phyloP scores from a whole-genome alignment of 2,797 vertebrate species.

The Decapterus maruadsi region DNA sequence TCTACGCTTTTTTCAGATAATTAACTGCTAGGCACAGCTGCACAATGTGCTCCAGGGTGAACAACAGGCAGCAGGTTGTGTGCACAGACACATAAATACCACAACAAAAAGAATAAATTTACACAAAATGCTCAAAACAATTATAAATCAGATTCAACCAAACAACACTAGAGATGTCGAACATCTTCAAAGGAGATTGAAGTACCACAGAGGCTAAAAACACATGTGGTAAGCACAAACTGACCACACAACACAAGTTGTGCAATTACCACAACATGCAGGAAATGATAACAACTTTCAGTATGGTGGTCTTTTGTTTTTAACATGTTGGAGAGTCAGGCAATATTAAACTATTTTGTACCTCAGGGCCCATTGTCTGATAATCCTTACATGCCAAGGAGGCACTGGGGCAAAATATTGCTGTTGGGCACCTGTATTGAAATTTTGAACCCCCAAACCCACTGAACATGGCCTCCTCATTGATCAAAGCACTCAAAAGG shows the following conservation, averaged over 20 bases:
- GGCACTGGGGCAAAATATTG: not conserved
- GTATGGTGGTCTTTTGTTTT: too few species aligned
- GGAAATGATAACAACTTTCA: too few species aligned
- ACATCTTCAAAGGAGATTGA: not conserved
- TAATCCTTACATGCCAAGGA: not conserved
- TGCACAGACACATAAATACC: not conserved
- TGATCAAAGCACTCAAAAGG: not conserved
- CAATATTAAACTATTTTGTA: not conserved
- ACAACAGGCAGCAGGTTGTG: too few species aligned
- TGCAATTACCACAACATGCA: not conserved
- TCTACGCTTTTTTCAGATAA: too few species aligned
- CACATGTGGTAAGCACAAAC: not conserved
- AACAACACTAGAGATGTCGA: not conserved
- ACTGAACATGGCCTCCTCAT: not conserved
- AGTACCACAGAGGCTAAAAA: too few species aligned
- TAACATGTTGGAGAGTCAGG: too few species aligned
- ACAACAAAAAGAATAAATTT: not conserved
- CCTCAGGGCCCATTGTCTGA: not conserved
- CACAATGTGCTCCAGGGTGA: too few species aligned
- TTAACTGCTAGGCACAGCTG: too few species aligned
- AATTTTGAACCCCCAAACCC: too few species aligned
- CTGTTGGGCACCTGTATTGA: not conserved
- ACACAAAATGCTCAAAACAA: not conserved
- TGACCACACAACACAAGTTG: not conserved
- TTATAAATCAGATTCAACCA: not conserved